Conservation (phyloP, 37 sponge, comb jelly and placozoan genomes). For the Agelas oroides region DNA sequence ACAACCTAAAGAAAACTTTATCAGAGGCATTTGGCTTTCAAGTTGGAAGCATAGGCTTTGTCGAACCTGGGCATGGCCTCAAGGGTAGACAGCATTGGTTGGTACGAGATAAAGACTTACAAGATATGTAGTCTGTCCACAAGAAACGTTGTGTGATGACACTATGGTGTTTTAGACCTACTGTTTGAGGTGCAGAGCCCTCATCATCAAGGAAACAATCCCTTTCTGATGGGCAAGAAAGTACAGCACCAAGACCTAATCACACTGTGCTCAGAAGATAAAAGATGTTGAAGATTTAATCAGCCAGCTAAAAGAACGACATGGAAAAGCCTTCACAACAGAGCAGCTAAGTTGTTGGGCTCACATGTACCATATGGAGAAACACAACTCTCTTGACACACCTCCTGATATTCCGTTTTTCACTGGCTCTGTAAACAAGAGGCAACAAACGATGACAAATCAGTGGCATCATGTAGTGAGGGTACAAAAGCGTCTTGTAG, state of each 20-base stretch:
- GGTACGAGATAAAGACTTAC: background rate
- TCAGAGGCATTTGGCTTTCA: no score
- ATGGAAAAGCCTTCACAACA: background rate
- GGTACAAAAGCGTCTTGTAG: background rate
- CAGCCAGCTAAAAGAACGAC: background rate
- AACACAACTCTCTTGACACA: background rate
- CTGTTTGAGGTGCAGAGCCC: no score
- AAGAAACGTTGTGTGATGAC: background rate
- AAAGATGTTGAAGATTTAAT: background rate
- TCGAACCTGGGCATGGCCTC: constrained; percentile 2
- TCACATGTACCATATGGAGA: constrained; percentile 9
- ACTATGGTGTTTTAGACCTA: background rate
- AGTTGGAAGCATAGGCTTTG: no score
- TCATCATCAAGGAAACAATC: no score
- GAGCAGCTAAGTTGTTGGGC: constrained; percentile 16
- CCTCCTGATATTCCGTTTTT: background rate
- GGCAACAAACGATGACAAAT: no score
- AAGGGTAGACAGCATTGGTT: background rate
- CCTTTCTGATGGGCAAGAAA: no score
- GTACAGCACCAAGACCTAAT: no score
- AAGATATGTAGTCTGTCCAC: background rate
- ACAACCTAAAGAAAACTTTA: no score
- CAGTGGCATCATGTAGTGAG: no score
- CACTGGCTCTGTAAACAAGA: no score
- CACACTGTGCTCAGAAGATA: no score